Percentiles rank a stretch among this genome's conserved stretches.
phyloP scores from a whole-genome alignment of 2,797 vertebrate species.

The Rallus crepitans region DNA sequence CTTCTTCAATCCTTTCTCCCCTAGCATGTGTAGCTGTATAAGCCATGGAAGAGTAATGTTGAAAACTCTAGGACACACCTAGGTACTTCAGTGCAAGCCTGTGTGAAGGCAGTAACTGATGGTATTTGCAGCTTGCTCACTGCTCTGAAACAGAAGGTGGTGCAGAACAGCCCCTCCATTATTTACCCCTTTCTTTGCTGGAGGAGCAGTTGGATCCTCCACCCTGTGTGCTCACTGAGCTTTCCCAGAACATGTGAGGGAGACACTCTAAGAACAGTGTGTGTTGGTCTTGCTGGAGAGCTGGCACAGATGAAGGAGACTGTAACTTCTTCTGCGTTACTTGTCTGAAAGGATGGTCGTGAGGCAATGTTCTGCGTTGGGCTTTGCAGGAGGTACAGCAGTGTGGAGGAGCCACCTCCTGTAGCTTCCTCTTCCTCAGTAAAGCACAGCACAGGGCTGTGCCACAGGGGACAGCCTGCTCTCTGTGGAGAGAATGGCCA shows the following conservation, averaged over 20 bases:
- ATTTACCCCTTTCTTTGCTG: background rate
- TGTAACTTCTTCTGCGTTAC: background rate
- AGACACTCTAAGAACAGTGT: background rate
- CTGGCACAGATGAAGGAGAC: background rate
- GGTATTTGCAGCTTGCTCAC: background rate
- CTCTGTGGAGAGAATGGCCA: background rate
- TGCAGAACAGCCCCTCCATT: background rate
- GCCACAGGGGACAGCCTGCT: background rate
- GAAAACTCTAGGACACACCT: background rate
- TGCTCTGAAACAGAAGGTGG: background rate
- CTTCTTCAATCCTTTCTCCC: background rate
- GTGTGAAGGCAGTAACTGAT: background rate
- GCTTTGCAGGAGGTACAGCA: background rate
- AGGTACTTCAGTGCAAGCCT: background rate
- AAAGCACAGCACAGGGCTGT: background rate
- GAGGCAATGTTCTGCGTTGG: background rate
- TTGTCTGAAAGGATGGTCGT: background rate
- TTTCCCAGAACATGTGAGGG: background rate
- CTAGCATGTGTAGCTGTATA: background rate
- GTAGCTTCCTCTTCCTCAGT: background rate
- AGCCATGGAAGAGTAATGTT: background rate
- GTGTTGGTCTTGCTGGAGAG: background rate
- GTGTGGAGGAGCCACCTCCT: background rate
- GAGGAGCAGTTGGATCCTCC: background rate
- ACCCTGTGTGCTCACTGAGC: background rate